Conservation (phyloP, 2,888 invertebrate species). For the Xestia xanthographa region DNA sequence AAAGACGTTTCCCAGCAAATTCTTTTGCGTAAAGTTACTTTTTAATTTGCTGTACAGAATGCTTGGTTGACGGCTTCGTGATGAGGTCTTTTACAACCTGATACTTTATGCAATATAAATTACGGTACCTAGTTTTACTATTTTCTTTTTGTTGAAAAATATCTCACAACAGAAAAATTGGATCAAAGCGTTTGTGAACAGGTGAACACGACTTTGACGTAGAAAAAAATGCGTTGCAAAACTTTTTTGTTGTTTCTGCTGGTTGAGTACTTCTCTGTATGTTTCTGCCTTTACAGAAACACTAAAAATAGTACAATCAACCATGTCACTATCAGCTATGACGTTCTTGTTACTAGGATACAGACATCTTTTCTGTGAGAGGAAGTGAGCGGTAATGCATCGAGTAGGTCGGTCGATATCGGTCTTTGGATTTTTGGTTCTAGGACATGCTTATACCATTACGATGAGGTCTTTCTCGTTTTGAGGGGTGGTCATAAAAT, state of each 20-base stretch:
- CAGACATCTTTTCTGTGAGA: too few species aligned
- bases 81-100: too few species aligned
- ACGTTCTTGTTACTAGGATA: neutral
- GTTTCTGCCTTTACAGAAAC: neutral
- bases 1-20: too few species aligned
- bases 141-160: neutral
- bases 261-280: neutral
- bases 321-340: neutral
- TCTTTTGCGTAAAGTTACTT: too few species aligned
- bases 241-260: neutral
- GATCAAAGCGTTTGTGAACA: conserved; percentile 19
- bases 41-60: too few species aligned
- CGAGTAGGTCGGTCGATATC: neutral
- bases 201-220: neutral
- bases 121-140: neutral
- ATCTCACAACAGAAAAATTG: neutral
- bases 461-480: too few species aligned
- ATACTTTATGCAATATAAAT: too few species aligned
- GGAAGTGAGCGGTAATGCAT: neutral
- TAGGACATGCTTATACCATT: too few species aligned
- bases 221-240: neutral
- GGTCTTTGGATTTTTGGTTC: neutral
- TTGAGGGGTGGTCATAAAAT: too few species aligned
- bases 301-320: neutral
- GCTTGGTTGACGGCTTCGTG: too few species aligned